A percentile compares a stretch with the other conserved stretches of the same genome.
Conservation (phyloP, 2,888 invertebrate species). For the Pilophorus perplexus region DNA sequence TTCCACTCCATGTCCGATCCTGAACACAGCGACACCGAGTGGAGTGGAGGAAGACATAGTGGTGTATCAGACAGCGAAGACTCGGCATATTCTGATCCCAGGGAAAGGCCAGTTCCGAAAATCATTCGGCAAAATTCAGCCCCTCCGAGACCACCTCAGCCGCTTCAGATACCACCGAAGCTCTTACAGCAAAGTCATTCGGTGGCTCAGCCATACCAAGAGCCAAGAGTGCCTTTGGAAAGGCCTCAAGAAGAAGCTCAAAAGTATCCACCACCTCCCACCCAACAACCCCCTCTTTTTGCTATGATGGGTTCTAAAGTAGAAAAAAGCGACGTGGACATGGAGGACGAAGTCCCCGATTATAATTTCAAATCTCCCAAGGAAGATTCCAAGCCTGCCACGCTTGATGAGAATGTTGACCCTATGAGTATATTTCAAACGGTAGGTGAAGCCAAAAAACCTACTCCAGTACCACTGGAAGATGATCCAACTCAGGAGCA, state of each 20-base stretch:
- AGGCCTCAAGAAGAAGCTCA: neutral
- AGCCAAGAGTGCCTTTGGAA: neutral
- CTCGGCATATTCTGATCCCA: constrained; percentile 65
- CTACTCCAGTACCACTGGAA: constrained; percentile 52
- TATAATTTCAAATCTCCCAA: neutral
- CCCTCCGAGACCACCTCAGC: constrained; percentile 38
- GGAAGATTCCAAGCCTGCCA: neutral
- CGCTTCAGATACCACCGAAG: constrained; percentile 32
- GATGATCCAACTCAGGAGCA: constrained; percentile 7
- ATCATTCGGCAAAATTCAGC: constrained; percentile 28
- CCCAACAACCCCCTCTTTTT: constrained; percentile 13
- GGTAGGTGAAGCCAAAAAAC: constrained; percentile 69
- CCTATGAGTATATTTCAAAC: constrained; percentile 63
- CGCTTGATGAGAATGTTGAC: constrained; percentile 26
- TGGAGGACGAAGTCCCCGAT: constrained; percentile 23
- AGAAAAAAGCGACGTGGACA: too few relatives aligned
- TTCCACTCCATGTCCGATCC: constrained; percentile 70
- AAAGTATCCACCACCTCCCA: constrained; percentile 1
- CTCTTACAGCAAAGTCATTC: constrained; percentile 16
- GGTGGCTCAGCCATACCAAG: neutral
- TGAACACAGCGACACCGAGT: constrained; percentile 67
- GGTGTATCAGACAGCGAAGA: constrained; percentile 60
- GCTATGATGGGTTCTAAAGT: constrained; percentile 38
- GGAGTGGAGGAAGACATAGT: constrained; percentile 70
- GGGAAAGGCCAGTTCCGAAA: constrained; percentile 48